Evolutionary conservation across 2,888 invertebrate species (phyloP).

Genomic region (Acanthopleura granulata): DNA sequence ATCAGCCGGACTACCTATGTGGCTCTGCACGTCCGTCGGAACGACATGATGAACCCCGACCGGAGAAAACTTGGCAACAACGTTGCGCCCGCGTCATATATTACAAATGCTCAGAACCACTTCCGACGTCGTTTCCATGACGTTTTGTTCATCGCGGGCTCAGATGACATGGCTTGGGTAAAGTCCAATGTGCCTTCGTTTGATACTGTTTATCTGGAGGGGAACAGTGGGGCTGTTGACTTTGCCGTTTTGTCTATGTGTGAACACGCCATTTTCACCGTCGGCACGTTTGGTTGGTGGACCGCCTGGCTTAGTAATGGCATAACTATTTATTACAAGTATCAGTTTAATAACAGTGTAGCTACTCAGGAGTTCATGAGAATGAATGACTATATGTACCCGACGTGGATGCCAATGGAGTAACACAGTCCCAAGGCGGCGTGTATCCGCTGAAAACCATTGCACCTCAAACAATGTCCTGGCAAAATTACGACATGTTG

Average conservation of each 20-base stretch:
- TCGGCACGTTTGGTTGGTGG: background rate
- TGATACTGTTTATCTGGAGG: background rate
- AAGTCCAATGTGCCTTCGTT: background rate
- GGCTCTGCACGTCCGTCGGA: background rate
- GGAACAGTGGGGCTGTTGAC: background rate
- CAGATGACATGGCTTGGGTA: background rate
- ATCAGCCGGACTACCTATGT: background rate
- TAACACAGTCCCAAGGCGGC: too few species aligned
- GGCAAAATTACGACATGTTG: too few species aligned
- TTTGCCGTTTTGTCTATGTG: background rate
- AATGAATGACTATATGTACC: background rate
- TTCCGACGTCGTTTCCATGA: background rate
- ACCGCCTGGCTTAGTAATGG: background rate
- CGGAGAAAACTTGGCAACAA: background rate
- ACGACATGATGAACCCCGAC: constrained; percentile 1
- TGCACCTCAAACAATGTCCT: too few species aligned
- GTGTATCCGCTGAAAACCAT: too few species aligned
- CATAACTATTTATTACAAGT: background rate
- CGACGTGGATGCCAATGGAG: background rate
- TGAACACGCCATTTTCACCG: background rate
- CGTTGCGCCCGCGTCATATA: background rate
- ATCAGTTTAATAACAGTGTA: background rate
- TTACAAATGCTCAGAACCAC: background rate
- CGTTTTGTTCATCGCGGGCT: background rate
- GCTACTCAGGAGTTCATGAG: background rate